phyloP scores from a whole-genome alignment of 2,797 vertebrate species.

The Holocentrus rufus region DNA sequence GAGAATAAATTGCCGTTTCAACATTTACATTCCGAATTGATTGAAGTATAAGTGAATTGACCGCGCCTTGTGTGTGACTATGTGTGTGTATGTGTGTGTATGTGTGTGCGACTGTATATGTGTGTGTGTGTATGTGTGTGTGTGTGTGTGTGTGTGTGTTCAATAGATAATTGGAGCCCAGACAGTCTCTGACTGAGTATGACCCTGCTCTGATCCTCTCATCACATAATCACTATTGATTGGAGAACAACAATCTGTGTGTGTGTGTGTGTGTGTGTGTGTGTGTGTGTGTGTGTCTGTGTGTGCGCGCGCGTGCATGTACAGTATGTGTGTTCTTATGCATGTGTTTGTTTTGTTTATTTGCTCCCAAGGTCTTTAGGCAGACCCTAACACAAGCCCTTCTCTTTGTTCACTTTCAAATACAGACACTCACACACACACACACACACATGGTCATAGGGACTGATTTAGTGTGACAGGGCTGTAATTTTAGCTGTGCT shows the following conservation, averaged over 20 bases:
- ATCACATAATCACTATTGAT: conserved; percentile 49
- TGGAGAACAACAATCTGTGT: conserved; percentile 30
- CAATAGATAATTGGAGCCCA: conserved; percentile 9
- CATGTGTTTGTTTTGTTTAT: conserved; percentile 59
- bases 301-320: conserved; percentile 23
- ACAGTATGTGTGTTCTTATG: conserved; percentile 24
- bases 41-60: conserved; percentile 19
- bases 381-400: conserved; percentile 53
- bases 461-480: conserved; percentile 72
- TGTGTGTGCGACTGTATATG: not conserved
- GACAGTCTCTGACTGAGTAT: conserved; percentile 17
- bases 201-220: conserved; percentile 22
- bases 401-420: conserved; percentile 42
- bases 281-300: conserved; percentile 25
- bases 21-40: conserved; percentile 18
- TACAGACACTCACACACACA: conserved; percentile 14
- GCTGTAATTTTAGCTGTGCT: conserved; percentile 77
- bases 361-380: conserved; percentile 61
- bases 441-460: conserved; percentile 49
- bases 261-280: conserved; percentile 24
- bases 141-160: conserved; percentile 8
- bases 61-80: not conserved
- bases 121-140: not conserved
- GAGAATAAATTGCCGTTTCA: conserved; percentile 4
- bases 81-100: not conserved